Percentiles rank a stretch among this genome's conserved stretches.
These are phyloP conservation scores for Gadopsis marmoratus DNA, from an alignment of 2,797 vertebrate genomes.

Conservation along the genomic window DNA sequence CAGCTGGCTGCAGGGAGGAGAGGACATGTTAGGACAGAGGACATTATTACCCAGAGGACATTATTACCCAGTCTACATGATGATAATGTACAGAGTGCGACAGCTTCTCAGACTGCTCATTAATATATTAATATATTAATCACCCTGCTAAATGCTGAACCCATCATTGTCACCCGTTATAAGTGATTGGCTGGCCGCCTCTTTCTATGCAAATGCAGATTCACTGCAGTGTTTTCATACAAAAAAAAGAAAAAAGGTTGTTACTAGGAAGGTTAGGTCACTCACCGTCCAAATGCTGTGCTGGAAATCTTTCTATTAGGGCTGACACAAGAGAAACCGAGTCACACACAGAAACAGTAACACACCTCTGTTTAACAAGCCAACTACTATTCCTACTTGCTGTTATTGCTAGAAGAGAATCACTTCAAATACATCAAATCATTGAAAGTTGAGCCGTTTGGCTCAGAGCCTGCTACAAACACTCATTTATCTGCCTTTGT, in stretches of 20 bases:
- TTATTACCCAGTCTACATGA: neutral
- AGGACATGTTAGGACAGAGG: neutral
- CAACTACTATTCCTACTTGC: neutral
- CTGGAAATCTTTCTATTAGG: constrained; percentile 97
- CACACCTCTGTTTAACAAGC: neutral
- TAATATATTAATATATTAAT: neutral
- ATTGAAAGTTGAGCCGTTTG: neutral
- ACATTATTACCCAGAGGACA: neutral
- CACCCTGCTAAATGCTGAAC: neutral
- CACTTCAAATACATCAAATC: neutral
- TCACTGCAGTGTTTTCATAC: constrained; percentile 4
- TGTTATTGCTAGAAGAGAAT: neutral
- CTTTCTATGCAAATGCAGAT: neutral
- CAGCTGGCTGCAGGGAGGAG: constrained; percentile 88
- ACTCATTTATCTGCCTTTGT: neutral
- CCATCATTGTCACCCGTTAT: neutral
- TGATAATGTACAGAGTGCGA: neutral
- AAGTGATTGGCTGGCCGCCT: neutral
- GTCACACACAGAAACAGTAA: constrained; percentile 5
- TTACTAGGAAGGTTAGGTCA: constrained; percentile 4
- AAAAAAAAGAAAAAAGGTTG: neutral
- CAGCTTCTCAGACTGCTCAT: neutral
- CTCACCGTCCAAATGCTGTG: constrained; percentile 97
- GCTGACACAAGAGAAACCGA: constrained; percentile 76
- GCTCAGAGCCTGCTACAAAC: neutral